phyloP scores from a whole-genome alignment of 2,797 vertebrate genomes.

The Oreochromis mossambicus region DNA sequence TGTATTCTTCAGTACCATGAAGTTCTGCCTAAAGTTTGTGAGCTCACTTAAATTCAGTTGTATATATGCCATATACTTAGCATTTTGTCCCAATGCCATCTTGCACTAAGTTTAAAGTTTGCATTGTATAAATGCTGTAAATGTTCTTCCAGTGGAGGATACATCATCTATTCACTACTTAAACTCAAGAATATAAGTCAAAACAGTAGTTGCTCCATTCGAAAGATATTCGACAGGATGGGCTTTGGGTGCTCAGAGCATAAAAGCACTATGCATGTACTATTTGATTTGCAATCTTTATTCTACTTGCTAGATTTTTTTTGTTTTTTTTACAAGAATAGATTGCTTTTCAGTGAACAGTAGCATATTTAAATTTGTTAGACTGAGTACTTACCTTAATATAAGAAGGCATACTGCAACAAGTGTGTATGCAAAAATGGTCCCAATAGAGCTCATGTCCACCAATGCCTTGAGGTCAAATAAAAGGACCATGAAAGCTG shows the following conservation, averaged over 20 bases:
- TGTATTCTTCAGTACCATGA: not conserved
- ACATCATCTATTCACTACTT: not conserved
- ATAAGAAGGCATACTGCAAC: conserved; percentile 79
- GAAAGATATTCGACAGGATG: not conserved
- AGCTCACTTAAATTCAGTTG: not conserved
- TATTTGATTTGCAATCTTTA: not conserved
- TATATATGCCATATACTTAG: not conserved
- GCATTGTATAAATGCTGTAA: not conserved
- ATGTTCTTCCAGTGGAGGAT: not conserved
- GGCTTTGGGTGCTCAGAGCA: not conserved
- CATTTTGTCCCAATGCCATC: not conserved
- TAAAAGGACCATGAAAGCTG: conserved; percentile 77
- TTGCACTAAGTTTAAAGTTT: not conserved
- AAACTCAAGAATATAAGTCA: not conserved
- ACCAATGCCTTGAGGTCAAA: conserved; percentile 80
- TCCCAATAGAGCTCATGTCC: conserved; percentile 80
- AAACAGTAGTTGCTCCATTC: not conserved
- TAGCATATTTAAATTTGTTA: not conserved
- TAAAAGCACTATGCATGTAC: not conserved
- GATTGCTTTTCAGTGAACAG: not conserved
- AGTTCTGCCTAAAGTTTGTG: not conserved
- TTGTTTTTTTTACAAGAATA: not conserved
- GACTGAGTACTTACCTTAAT: conserved; percentile 68
- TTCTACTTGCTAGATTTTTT: not conserved
- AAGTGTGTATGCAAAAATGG: conserved; percentile 78